Evolutionary conservation across 1,140 invertebrate species (phyloP).

Genomic region (Cydia fagiglandana): DNA sequence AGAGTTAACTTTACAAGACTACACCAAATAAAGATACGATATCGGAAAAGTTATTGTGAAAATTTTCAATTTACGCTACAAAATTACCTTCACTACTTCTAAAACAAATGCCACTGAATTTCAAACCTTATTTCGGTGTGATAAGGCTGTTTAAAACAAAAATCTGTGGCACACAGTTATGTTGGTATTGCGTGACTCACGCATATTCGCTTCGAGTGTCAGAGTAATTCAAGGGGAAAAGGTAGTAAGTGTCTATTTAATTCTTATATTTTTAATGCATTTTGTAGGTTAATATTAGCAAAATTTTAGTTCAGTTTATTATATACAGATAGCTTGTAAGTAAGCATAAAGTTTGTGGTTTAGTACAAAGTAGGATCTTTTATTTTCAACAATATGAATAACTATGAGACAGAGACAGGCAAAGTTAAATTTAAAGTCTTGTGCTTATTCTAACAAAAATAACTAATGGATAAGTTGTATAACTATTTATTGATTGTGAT

Average conservation of each 20-base stretch:
- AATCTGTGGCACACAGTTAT: background rate
- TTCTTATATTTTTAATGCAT: background rate
- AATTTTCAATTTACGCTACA: slow-evolving; percentile 51
- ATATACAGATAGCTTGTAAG: background rate
- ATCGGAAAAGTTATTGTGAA: background rate
- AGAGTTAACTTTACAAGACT: background rate
- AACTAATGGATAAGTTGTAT: no score
- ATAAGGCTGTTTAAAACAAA: background rate
- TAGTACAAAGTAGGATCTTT: background rate
- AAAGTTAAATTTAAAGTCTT: no score
- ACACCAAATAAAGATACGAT: background rate
- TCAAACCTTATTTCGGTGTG: background rate
- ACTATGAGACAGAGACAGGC: background rate
- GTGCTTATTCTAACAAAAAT: no score
- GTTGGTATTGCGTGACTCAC: slow-evolving; percentile 24
- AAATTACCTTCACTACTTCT: slow-evolving; percentile 6
- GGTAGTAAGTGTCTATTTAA: background rate
- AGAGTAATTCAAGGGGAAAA: background rate
- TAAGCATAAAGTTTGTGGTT: slow-evolving; percentile 14
- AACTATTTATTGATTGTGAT: no score
- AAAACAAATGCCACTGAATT: background rate
- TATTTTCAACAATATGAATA: slow-evolving; percentile 9
- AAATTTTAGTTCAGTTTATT: background rate
- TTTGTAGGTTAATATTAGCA: background rate
- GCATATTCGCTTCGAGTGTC: slow-evolving; percentile 10